phyloP scores from a whole-genome alignment of 2,888 invertebrate genomes.

The Andricus quercusramuli region DNA sequence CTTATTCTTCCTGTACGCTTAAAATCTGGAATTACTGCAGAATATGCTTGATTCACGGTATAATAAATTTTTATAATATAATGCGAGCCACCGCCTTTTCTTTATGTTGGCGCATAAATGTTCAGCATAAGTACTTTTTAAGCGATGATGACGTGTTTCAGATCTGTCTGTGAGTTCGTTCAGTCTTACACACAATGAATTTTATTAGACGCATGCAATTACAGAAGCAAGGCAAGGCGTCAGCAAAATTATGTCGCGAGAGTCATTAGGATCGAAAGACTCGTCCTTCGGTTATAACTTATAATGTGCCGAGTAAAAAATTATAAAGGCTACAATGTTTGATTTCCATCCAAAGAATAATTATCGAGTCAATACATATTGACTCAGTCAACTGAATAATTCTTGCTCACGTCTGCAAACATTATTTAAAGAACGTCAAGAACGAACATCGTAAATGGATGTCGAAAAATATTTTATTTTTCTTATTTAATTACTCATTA shows the following conservation, averaged over 20 bases:
- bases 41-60: not conserved
- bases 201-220: conserved; percentile 54
- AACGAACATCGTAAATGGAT: not conserved
- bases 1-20: not conserved
- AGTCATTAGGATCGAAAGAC: conserved; percentile 7
- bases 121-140: conserved; percentile 41
- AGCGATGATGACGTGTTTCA: conserved; percentile 49
- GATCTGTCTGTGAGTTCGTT: conserved; percentile 39
- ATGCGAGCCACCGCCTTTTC: conserved; percentile 33
- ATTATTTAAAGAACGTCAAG: not conserved
- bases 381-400: conserved; percentile 2
- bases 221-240: conserved; percentile 42
- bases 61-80: not conserved
- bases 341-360: not conserved
- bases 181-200: conserved; percentile 55
- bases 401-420: not conserved
- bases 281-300: not conserved
- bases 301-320: not conserved
- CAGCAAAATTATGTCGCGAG: conserved; percentile 39
- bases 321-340: not conserved
- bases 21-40: not conserved
- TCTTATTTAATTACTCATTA: too few relatives aligned
- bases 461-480: not conserved
- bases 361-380: not conserved
- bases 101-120: conserved; percentile 14